Evolutionary conservation across 2,888 invertebrate species (phyloP).

Genomic region (Pseudococcus jackbeardsleyi): DNA sequence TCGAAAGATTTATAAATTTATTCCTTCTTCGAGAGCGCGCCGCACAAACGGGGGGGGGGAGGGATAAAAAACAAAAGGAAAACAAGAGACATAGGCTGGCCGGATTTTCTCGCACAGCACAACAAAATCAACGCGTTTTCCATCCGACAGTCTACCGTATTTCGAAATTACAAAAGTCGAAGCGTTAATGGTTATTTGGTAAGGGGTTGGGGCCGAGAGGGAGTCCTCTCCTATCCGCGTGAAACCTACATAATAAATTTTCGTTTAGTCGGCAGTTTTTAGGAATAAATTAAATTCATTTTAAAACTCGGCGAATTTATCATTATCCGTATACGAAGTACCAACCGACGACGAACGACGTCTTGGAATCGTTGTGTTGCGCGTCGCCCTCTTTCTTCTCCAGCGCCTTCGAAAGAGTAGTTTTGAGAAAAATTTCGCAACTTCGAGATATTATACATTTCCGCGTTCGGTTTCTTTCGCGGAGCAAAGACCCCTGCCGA

Average conservation of each 20-base stretch:
- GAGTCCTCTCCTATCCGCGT: neutral
- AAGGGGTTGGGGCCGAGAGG: neutral
- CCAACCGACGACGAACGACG: neutral
- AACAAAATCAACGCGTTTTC: constrained; percentile 7
- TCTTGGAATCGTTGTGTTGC: neutral
- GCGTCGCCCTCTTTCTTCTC: neutral
- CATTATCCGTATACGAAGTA: constrained; percentile 12
- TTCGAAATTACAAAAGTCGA: constrained; percentile 38
- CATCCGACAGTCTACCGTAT: neutral
- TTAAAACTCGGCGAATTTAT: constrained; percentile 38
- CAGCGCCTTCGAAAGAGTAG: neutral
- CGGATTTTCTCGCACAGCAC: neutral
- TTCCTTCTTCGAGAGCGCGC: constrained; percentile 15
- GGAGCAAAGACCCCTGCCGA: neutral
- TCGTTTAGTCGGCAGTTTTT: constrained; percentile 17
- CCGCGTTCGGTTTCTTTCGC: neutral
- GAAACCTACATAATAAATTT: constrained; percentile 44
- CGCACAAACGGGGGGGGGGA: neutral
- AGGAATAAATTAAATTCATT: constrained; percentile 37
- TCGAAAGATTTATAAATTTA: constrained; percentile 32
- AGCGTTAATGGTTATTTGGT: constrained; percentile 40
- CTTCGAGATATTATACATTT: neutral
- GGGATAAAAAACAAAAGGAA: constrained; percentile 19
- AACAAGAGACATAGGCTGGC: constrained; percentile 24
- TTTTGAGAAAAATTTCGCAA: constrained; percentile 14